phyloP scores from a whole-genome alignment of 2,888 invertebrate genomes.

The Pantelozetes paolii region DNA sequence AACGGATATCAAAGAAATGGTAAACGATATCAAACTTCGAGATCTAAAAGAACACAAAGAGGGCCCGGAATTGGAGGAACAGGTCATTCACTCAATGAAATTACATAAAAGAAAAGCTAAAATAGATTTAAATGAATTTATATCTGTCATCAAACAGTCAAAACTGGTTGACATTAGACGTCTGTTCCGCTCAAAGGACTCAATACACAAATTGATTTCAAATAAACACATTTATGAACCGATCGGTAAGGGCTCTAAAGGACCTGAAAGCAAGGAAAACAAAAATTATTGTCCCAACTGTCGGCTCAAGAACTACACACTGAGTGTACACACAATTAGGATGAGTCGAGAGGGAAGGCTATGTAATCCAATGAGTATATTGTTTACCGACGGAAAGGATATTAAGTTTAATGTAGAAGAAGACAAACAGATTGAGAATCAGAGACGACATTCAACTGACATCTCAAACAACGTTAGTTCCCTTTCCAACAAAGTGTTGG shows the following conservation, averaged over 20 bases:
- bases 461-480: neutral
- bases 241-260: neutral
- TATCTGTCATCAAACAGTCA: neutral
- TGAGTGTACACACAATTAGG: conserved; percentile 60
- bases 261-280: neutral
- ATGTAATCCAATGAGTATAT: conserved; percentile 48
- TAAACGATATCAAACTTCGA: neutral
- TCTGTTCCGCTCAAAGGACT: neutral
- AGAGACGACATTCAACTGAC: neutral
- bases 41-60: neutral
- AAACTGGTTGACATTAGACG: neutral
- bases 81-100: neutral
- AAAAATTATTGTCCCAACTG: neutral
- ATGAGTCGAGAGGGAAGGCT: conserved; percentile 59
- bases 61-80: no score
- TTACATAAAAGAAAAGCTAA: neutral
- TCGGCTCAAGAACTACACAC: conserved; percentile 41
- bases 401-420: neutral
- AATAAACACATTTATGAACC: neutral
- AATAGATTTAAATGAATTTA: neutral
- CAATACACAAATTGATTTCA: neutral
- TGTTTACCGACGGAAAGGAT: neutral
- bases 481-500: neutral
- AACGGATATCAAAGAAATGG: conserved; percentile 3
- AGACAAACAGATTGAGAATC: neutral